Evolutionary conservation across 2,888 invertebrate species (phyloP), one percentile per base, ranked within the genome.

Genomic region (Ennomos erosarius): DNA sequence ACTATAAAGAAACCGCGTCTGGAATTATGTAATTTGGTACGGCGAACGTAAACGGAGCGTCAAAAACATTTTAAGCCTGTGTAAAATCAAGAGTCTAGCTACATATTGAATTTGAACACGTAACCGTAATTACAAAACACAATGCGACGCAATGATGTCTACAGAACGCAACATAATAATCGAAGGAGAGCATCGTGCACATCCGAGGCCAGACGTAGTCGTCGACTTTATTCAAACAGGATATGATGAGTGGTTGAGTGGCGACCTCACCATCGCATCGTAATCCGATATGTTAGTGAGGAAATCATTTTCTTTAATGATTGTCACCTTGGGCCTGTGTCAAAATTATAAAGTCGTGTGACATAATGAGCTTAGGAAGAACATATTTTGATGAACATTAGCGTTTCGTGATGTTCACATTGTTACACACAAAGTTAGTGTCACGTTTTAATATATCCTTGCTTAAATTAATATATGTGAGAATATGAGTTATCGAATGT

Each of bases 271-370:
- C 65, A 71, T 73, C 72, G 75, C 65, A 71, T 73, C 72, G 75
- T 82, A 81, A 85, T 79, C 80, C 74, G 74, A 84, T 79, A 78
- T 70, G 74, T 82, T 74, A 76, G 76, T 68, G 75, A 82, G 85
- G 85, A 62, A 87, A 88, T 80, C 66, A 81, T 84, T 82, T 82
- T 82, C 70, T 75, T 70, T 78, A 82, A 85, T 79, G 71, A 78
- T 70, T 70, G 71, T 76, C 69, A 74, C 79, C 79, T 82, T 81
- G 78, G 51, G 62, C 59, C 64, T 38, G 63, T 69, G 73, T 76
- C 75, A 76, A 81, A 82, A 77, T 37, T 73, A 71, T 68, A 70
- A 71, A 74, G 64, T 53, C 59, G 60, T 75, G 70, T 69, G 78
- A 81, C 80, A 79, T 54, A 62, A 50, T 57, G 57, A 69, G 72